Conservation (phyloP, 2,888 invertebrate genomes). For the Mythimna pallens region DNA sequence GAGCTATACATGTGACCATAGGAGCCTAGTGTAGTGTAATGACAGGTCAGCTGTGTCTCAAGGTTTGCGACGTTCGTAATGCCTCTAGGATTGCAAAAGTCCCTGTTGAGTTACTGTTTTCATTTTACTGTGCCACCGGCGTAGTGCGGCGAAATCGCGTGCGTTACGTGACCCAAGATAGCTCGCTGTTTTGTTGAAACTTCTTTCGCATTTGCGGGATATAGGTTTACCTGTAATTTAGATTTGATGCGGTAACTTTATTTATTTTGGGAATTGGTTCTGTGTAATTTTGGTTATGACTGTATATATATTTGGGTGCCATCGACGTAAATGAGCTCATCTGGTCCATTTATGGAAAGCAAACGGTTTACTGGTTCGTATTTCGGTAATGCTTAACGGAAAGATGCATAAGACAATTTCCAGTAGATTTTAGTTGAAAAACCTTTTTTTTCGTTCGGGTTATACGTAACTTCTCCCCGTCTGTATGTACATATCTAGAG, state of each 20-base stretch:
- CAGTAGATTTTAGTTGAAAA: background rate
- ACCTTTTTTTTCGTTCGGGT: background rate
- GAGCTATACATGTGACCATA: too few relatives aligned
- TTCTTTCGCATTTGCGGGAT: slow-evolving; percentile 43
- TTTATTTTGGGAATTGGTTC: slow-evolving; percentile 23
- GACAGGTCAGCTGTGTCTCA: background rate
- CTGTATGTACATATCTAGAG: background rate
- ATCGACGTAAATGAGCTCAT: background rate
- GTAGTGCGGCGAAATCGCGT: slow-evolving; percentile 65
- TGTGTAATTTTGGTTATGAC: slow-evolving; percentile 8
- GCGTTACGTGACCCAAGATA: slow-evolving; percentile 66
- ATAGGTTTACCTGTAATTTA: slow-evolving; percentile 34
- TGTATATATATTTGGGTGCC: background rate
- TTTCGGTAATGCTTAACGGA: background rate
- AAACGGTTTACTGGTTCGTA: background rate
- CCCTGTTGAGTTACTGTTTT: slow-evolving; percentile 14
- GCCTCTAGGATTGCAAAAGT: background rate
- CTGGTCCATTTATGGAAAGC: background rate
- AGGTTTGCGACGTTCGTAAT: background rate
- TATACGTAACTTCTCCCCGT: background rate
- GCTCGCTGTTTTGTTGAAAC: slow-evolving; percentile 31
- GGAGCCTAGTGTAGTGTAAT: too few relatives aligned
- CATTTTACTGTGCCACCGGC: slow-evolving; percentile 21
- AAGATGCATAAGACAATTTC: background rate
- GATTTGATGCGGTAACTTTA: slow-evolving; percentile 28